Evolutionary conservation across 2,797 vertebrate species (phyloP).

Genomic region (Tachyglossus aculeatus): DNA sequence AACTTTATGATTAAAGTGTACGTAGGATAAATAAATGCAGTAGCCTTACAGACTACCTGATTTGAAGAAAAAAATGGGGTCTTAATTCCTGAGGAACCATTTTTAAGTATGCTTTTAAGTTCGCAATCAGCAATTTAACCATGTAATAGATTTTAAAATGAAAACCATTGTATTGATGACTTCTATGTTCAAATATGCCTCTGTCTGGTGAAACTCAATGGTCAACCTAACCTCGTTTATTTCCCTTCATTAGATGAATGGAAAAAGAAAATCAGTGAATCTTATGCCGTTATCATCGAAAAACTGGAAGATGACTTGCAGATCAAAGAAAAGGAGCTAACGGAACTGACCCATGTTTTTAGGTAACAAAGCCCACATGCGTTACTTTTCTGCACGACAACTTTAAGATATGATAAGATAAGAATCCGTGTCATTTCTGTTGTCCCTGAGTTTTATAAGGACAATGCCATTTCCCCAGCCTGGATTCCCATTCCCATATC

Average conservation of each 20-base stretch:
- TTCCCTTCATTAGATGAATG: constrained; percentile 85
- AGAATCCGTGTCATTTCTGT: not conserved
- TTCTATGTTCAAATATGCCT: not conserved
- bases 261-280: constrained; percentile 97
- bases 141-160: constrained; percentile 21
- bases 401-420: too few species aligned
- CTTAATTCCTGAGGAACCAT: constrained; percentile 37
- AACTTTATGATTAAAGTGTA: constrained; percentile 46
- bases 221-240: constrained; percentile 3
- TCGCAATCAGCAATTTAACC: constrained; percentile 37
- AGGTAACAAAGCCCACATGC: constrained; percentile 74
- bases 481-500: too few species aligned
- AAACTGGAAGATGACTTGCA: constrained; percentile 87
- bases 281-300: constrained; percentile 86
- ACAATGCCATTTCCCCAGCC: not conserved
- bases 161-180: constrained; percentile 35
- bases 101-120: constrained; percentile 50
- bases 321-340: constrained; percentile 85
- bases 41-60: constrained; percentile 7
- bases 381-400: too few species aligned
- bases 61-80: constrained; percentile 24
- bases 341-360: constrained; percentile 87
- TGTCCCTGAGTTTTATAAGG: too few species aligned
- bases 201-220: constrained; percentile 20
- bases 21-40: constrained; percentile 46